These are phyloP conservation scores for Diogma glabrata DNA, from an alignment of 2,888 invertebrate genomes.

Conservation along the genomic window DNA sequence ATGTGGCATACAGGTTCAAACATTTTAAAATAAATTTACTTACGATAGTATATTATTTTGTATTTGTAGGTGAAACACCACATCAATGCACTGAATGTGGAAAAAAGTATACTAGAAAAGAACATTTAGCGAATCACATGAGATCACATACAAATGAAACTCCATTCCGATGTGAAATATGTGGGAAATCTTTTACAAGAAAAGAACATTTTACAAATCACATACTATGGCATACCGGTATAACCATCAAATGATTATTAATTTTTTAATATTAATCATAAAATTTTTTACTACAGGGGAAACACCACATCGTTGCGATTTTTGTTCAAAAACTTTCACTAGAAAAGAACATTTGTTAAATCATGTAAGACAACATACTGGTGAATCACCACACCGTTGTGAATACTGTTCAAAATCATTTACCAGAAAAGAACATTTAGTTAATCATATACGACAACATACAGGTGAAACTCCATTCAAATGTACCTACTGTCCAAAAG, in stretches of 20 bases:
- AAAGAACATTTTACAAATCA: constrained; percentile 87
- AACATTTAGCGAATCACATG: constrained; percentile 81
- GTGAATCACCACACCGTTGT: constrained; percentile 77
- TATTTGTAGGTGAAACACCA: constrained; percentile 71
- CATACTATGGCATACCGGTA: constrained; percentile 80
- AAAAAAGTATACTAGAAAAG: constrained; percentile 80
- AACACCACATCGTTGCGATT: constrained; percentile 75
- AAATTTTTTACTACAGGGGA: constrained; percentile 69
- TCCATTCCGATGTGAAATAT: constrained; percentile 76
- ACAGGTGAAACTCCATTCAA: constrained; percentile 74
- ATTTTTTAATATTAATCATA: constrained; percentile 70
- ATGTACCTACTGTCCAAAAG: constrained; percentile 76
- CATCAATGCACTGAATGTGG: constrained; percentile 80
- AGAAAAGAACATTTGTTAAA: constrained; percentile 77
- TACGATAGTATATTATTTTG: constrained; percentile 39
- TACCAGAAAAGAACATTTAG: constrained; percentile 78
- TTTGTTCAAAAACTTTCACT: constrained; percentile 78
- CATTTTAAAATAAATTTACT: constrained; percentile 1
- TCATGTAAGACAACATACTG: constrained; percentile 70
- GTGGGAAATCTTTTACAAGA: constrained; percentile 77
- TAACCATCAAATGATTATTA: constrained; percentile 66
- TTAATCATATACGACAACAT: constrained; percentile 75
- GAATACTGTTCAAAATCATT: constrained; percentile 77
- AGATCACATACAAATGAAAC: constrained; percentile 80
- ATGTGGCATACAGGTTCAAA: constrained; percentile 46